Evolutionary conservation across 2,797 vertebrate genomes (phyloP), one percentile per base, ranked within the genome.

Genomic region (Enteromius afrohamiltoni): DNA sequence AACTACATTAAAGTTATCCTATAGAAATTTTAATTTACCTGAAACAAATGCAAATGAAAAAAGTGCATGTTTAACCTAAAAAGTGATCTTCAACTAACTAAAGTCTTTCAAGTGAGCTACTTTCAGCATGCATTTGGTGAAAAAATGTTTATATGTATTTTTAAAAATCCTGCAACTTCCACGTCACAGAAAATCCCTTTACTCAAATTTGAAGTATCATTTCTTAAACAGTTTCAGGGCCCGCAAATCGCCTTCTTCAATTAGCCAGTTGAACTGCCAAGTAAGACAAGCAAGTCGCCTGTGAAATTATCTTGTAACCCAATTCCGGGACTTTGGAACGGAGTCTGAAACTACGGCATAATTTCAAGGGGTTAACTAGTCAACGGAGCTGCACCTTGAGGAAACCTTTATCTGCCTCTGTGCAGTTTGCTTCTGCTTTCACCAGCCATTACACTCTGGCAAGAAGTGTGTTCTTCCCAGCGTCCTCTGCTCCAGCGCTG

Each of bases 241-340:
- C 93, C 92, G 91, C 81, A 94, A 94, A 95, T 93, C 92, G 92
- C 92, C 92, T 92, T 91, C 91, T 95, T 95, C 93, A 95, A 95
- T 95, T 95, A 95, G 93, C 91, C 94, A 95, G 94, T 94, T 95
- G 94, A 93, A 95, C 94, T 95, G 94, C 91, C 93, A 95, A 95
- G 94, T 94, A 95, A 95, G 94, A 95, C 93, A 94, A 95, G 94
- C 94, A 95, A 95, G 93, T 95, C 94, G 93, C 93, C 94, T 95
- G 94, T 95, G 94, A 95, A 95, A 95, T 95, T 93, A 95, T 95
- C 92, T 93, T 92, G 91, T 95, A 94, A 95, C 94, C 94, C 94
- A 95, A 94, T 95, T 95, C 94, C 93, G 90, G 92, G 93, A 94
- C 90, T 95, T 95, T 95, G 93, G 93, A 94, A 93, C 91, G 86